These are phyloP conservation scores for Lordiphosa collinella DNA, from an alignment of 1,140 invertebrate species.

Conservation along the genomic window DNA sequence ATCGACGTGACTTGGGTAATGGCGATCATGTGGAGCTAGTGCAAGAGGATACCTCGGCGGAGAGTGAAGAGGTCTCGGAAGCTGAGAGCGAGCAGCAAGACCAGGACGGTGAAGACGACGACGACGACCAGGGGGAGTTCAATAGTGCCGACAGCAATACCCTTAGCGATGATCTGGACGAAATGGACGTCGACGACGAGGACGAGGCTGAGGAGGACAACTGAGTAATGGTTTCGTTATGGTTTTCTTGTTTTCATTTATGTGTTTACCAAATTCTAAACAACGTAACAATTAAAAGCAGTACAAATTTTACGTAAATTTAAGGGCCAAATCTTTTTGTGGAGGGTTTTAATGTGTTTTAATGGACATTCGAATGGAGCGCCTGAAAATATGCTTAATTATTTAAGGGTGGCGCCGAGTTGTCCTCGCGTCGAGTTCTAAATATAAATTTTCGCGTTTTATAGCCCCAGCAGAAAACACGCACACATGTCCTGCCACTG, in stretches of 20 bases:
- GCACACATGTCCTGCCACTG: slow-evolving; percentile 60
- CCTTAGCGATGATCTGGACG: slow-evolving; percentile 13
- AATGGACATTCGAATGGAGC: slow-evolving; percentile 42
- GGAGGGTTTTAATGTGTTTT: slow-evolving; percentile 1
- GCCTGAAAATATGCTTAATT: slow-evolving; percentile 68
- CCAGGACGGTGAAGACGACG: slow-evolving; percentile 16
- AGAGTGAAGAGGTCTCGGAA: slow-evolving; percentile 10
- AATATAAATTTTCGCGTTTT: slow-evolving; percentile 73
- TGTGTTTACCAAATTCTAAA: slow-evolving; percentile 10
- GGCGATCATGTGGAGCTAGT: slow-evolving; percentile 43
- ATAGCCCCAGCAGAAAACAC: slow-evolving; percentile 43
- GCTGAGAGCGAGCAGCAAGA: slow-evolving; percentile 14
- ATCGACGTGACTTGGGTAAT: slow-evolving; percentile 42
- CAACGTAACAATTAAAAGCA: slow-evolving; percentile 27
- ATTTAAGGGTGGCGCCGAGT: slow-evolving; percentile 50
- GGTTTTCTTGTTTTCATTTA: background rate
- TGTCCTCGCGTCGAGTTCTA: slow-evolving; percentile 29
- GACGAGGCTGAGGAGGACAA: slow-evolving; percentile 9
- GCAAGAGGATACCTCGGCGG: slow-evolving; percentile 1
- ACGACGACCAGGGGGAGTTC: slow-evolving; percentile 10
- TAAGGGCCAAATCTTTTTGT: slow-evolving; percentile 1
- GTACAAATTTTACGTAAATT: slow-evolving; percentile 45
- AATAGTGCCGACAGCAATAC: slow-evolving; percentile 28
- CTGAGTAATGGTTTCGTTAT: background rate
- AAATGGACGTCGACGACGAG: background rate